A percentile compares a stretch with the other conserved stretches of the same genome.
These are phyloP conservation scores for Amazonetta brasiliensis DNA, from an alignment of 2,797 vertebrate species.

Conservation along the genomic window DNA sequence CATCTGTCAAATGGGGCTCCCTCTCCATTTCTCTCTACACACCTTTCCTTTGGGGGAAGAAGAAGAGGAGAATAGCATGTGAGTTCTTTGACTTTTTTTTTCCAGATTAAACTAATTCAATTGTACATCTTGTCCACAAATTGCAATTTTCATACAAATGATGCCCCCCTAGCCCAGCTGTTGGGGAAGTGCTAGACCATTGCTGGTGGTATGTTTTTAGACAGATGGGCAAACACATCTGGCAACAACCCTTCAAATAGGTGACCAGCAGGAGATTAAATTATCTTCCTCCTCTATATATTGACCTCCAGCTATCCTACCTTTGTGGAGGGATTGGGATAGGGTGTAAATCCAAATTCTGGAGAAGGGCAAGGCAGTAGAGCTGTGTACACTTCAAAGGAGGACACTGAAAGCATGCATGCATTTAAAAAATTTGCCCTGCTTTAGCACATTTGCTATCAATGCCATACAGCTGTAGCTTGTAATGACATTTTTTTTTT, in stretches of 20 bases:
- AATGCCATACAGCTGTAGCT: background rate
- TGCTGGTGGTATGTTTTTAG: background rate
- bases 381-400: background rate
- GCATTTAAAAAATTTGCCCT: background rate
- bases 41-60: slow-evolving; percentile 47
- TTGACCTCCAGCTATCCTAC: background rate
- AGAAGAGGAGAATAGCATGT: slow-evolving; percentile 65
- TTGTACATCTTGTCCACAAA: background rate
- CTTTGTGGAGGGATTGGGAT: background rate
- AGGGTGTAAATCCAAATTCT: background rate
- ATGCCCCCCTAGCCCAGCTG: background rate
- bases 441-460: background rate
- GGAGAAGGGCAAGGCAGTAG: background rate
- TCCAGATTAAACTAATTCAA: background rate
- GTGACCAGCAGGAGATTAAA: background rate
- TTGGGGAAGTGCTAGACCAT: background rate
- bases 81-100: slow-evolving; percentile 8
- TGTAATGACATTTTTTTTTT: background rate
- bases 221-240: background rate
- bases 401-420: background rate
- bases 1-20: slow-evolving; percentile 55
- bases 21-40: slow-evolving; percentile 25
- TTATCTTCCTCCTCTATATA: background rate
- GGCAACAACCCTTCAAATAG: background rate
- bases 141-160: background rate